Base-by-base conservation (phyloP, 2,797 vertebrate genomes). In the Chelon auratus region DNA sequence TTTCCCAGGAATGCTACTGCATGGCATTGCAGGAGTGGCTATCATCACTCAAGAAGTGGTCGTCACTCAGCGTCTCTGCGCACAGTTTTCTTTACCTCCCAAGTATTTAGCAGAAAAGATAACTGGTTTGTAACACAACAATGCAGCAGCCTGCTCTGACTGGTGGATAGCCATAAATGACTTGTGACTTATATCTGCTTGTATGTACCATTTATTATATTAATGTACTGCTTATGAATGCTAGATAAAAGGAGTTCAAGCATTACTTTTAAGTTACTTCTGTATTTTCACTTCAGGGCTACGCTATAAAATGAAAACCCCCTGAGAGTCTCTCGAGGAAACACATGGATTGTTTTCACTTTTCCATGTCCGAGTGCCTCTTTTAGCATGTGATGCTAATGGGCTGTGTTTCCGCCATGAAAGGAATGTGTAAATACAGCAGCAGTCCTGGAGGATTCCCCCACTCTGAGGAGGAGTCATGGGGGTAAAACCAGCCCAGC, bases 301-400 rank as follows among this genome's bases (percentile, higher is more conserved):
- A 67, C 36, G 67, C 39, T 62, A 65, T 74, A 37, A 65, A 58
- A 40, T 33, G n/a, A 42, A 20, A 26, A 24, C 20, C 55, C 60
- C 53, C 48, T 2, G 37, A 70, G 68, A 63, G 65, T 20, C 61
- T 12, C 55, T 62, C 4, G 15, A 65, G 67, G 68, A 75, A 75
- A 73, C 54, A 5, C 76, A 50, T 66, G 74, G 61, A 55, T 61
- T 68, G 75, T 63, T 85, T 55, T 65, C 24, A 26, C 50, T 75
- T 77, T 52, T 45, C 53, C 59, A 14, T 79, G 78, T 83, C 74
- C 54, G 48, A 39, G 57, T 50, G 55, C 64, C 75, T 24, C 66
- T 69, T 69, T 87, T 87, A 79, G 86, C 90, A 85, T 89, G 84
- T 62, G 72, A 91, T 80, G 88, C 85, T 89, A 92, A 93, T 89